Conservation (phyloP, 2,888 invertebrate species). For the Bombylius major region DNA sequence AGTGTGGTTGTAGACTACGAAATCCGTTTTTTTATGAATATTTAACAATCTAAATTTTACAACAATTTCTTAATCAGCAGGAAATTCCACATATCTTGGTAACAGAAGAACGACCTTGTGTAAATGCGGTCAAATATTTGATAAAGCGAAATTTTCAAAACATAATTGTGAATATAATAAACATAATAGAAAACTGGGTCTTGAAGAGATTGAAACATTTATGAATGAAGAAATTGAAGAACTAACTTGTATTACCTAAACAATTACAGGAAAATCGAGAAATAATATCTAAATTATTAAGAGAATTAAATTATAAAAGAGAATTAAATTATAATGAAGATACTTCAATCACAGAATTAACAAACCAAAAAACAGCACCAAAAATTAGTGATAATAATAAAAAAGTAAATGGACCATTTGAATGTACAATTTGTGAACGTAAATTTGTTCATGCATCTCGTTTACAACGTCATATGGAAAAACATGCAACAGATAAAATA, state of each 20-base stretch:
- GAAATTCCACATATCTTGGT: no score
- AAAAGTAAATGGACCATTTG: conserved; percentile 26
- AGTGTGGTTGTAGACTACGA: no score
- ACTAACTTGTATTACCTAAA: conserved; percentile 23
- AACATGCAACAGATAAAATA: conserved; percentile 31
- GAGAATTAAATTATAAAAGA: no score
- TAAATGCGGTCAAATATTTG: conserved; percentile 13
- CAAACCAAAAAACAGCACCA: conserved; percentile 16
- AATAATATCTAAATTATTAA: conserved; percentile 30
- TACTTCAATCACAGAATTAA: conserved; percentile 20
- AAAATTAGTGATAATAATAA: conserved; percentile 17
- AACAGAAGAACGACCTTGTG: no score
- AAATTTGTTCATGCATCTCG: conserved; percentile 36
- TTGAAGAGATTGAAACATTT: conserved; percentile 1
- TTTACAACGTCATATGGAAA: conserved; percentile 33
- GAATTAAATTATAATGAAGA: conserved; percentile 6
- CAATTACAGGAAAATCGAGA: conserved; percentile 31
- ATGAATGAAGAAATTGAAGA: conserved; percentile 9
- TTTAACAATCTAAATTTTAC: no score
- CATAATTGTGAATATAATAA: conserved; percentile 26
- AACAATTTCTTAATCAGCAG: no score
- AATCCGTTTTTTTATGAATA: no score
- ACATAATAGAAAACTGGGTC: conserved; percentile 18
- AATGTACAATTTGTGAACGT: conserved; percentile 32
- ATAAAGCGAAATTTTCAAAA: conserved; percentile 19